Evolutionary conservation across 2,888 invertebrate species (phyloP), one percentile per base, ranked within the genome.

Genomic region (Phengaris alcon): DNA sequence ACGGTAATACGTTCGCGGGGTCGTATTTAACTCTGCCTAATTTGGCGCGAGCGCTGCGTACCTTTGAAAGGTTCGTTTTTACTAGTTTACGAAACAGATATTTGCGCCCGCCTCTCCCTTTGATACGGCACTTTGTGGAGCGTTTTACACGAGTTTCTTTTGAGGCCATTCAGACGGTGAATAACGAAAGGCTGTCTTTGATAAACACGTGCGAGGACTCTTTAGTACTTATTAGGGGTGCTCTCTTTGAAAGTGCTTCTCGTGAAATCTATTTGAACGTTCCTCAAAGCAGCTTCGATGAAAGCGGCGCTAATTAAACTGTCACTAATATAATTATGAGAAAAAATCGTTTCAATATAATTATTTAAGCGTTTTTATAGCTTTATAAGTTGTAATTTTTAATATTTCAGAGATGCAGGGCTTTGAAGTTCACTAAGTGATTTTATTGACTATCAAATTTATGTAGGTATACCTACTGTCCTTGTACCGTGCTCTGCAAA

Each of bases 161-260:
- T 93, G 93, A 93, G 92, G 90, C 93, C 92, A 93, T 93, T 93
- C 93, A 93, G 89, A 93, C 93, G 92, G 91, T 91, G 91, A 93
- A 93, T 93, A 93, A 93, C 93, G 93, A 93, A 93, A 93, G 93
- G 93, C 93, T 93, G 93, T 93, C 93, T 93, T 93, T 93, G 93
- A 93, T 93, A 93, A 93, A 93, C 93, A 93, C 93, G 93, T 93
- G 92, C 93, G 93, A 92, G 93, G 91, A 93, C 93, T 93, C 93
- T 93, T 93, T 92, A 92, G 93, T 93, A 92, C 93, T 93, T 93
- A 93, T 93, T 93, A 93, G 93, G 91, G 91, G 91, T 90, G 91
- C 91, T 92, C 92, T 90, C 93, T 93, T 93, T 93, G 91, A 91
- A 90, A 91, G 89, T 90, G 91, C 90, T 92, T 90, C 93, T 92